Conservation (phyloP, 2,888 invertebrate species). For the Sthenelais limicola region DNA sequence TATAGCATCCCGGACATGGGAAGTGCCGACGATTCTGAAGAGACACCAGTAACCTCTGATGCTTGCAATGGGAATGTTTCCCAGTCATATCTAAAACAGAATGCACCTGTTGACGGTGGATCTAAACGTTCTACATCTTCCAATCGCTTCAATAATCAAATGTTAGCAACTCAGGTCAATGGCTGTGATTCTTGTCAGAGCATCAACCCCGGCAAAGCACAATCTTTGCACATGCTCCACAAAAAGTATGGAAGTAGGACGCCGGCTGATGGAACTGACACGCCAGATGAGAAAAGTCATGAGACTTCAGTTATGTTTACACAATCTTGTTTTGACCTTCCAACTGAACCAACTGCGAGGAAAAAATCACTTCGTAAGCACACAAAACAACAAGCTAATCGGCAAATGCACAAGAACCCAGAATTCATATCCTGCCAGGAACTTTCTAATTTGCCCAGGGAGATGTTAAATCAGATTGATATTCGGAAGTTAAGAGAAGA, state of each 20-base stretch:
- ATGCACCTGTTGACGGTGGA: too few relatives aligned
- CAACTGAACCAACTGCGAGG: background rate
- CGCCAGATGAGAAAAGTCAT: too few relatives aligned
- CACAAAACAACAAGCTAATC: too few relatives aligned
- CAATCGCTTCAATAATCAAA: too few relatives aligned
- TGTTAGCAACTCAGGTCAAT: too few relatives aligned
- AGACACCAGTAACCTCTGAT: background rate
- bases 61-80: background rate
- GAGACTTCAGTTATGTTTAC: background rate
- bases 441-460: constrained; percentile 3
- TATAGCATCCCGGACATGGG: constrained; percentile 57
- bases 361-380: background rate
- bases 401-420: background rate
- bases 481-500: constrained; percentile 10
- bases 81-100: too few relatives aligned
- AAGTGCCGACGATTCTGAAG: too few relatives aligned
- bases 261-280: too few relatives aligned
- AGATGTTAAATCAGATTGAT: constrained; percentile 4
- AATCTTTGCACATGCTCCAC: background rate
- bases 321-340: constrained; percentile 22
- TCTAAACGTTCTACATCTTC: too few relatives aligned
- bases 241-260: too few relatives aligned
- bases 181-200: too few relatives aligned
- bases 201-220: background rate
- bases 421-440: constrained; percentile 11